Base-by-base conservation (phyloP, 2,797 vertebrate species). In the Loris lydekkerianus region DNA sequence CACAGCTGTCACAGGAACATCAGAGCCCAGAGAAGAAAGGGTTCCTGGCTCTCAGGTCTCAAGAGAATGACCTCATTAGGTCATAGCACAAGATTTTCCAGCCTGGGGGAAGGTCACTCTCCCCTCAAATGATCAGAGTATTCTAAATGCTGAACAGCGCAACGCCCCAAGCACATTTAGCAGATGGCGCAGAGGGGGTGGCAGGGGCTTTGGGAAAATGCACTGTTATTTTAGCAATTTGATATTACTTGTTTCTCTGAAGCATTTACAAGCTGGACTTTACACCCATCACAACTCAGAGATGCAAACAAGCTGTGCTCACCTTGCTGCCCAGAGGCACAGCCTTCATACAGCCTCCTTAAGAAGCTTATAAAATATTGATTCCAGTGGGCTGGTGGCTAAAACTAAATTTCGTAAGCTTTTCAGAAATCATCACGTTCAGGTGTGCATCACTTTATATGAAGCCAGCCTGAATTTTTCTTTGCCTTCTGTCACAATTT, bases 31-130 rank as follows among this genome's bases (percentile, higher is more conserved):
- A 60, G n/a, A 67, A 94, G 53, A 94, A 70, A 63, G 53, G 10
- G 18, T 72, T 81, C n/a, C 82, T 83, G n/a, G 53, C 92, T 88
- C 60, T 92, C 40, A 10, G 27, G 72, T 96, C 69, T 80, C 61
- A 77, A 92, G 67, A 21, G 70, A 82, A 92, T 93, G 83, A 93
- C 91, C 96, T 93, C 91, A 93, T 20, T 90, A 95, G 94, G 91
- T 96, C 76, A 63, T 25, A 92, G 75, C 70, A 60, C 91, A 87
- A 65, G 73, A 94, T 76, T 96, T 70, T 95, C 69, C 77, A 65
- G 43, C 95, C 95, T n/a, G 58, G 53, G 90, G 95, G 93, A 97
- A 98, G 95, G 97, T 97, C 97, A 94, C 56, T 84, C 77, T 96
- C 56, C 37, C 87, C 67, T 97, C 87, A 23, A 17, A 96, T 69